phyloP scores from a whole-genome alignment of 2,113 vertebrate genomes.

The Fulica atra region DNA sequence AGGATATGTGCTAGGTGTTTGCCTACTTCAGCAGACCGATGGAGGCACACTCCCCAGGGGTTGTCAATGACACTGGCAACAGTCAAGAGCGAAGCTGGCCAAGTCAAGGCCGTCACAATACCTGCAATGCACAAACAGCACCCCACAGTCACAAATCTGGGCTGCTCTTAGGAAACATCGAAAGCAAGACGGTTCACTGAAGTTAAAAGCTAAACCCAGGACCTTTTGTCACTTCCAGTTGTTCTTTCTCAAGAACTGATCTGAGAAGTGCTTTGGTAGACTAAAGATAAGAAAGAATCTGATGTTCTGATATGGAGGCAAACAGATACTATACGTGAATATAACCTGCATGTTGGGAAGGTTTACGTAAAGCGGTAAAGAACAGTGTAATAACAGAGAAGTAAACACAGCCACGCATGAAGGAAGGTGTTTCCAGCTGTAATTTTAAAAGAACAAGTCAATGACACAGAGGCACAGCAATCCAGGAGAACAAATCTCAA shows the following conservation, averaged over 20 bases:
- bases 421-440: neutral
- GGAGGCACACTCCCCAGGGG: slow-evolving; percentile 96
- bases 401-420: neutral
- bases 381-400: neutral
- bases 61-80: slow-evolving; percentile 93
- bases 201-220: neutral
- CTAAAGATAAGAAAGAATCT: slow-evolving; percentile 14
- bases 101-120: slow-evolving; percentile 90
- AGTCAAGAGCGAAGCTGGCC: slow-evolving; percentile 89
- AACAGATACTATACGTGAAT: neutral
- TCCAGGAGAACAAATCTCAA: neutral
- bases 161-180: neutral
- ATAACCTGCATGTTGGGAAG: neutral
- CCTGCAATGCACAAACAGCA: slow-evolving; percentile 73
- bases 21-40: slow-evolving; percentile 91
- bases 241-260: slow-evolving; percentile 20
- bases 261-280: slow-evolving; percentile 12
- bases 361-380: neutral
- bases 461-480: neutral
- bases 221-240: slow-evolving; percentile 1
- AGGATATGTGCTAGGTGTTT: slow-evolving; percentile 93
- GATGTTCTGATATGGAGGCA: neutral
- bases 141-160: neutral
- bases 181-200: neutral
- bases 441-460: neutral